Conservation (phyloP, 2,113 vertebrate species). For the Rissa tridactyla region DNA sequence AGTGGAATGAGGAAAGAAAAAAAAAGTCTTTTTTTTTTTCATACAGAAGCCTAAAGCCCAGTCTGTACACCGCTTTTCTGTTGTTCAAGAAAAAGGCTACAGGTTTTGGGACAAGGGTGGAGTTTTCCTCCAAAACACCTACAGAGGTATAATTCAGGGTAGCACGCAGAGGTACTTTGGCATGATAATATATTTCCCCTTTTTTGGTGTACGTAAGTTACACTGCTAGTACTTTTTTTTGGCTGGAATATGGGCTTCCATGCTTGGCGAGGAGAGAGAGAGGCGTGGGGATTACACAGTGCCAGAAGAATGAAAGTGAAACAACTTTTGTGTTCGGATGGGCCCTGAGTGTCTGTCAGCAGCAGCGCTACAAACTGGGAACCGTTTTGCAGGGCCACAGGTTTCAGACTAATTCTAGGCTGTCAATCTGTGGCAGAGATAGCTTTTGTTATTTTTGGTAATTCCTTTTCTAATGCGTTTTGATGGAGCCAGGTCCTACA, state of each 20-base stretch:
- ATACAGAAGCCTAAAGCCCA: background rate
- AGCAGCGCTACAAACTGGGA: background rate
- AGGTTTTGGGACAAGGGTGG: background rate
- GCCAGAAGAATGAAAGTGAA: background rate
- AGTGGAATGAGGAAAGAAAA: background rate
- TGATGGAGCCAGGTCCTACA: background rate
- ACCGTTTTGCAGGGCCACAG: background rate
- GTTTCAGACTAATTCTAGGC: background rate
- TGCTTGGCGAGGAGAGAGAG: fast-evolving
- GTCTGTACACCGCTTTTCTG: background rate
- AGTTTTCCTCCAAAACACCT: background rate
- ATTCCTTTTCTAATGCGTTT: background rate
- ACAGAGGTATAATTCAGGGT: background rate
- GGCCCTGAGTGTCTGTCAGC: background rate
- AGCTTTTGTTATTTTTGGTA: background rate
- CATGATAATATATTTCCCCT: background rate
- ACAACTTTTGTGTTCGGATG: background rate
- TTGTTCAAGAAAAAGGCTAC: background rate
- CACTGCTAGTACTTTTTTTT: background rate
- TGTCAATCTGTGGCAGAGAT: background rate
- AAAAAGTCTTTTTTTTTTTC: background rate
- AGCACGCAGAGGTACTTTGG: background rate
- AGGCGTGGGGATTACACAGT: background rate
- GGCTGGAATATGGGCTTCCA: background rate
- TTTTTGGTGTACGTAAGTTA: background rate